These are phyloP conservation scores for Umimayanthus chanpuru DNA, from an alignment of 92 coral and sea anemone genomes.

Conservation along the genomic window DNA sequence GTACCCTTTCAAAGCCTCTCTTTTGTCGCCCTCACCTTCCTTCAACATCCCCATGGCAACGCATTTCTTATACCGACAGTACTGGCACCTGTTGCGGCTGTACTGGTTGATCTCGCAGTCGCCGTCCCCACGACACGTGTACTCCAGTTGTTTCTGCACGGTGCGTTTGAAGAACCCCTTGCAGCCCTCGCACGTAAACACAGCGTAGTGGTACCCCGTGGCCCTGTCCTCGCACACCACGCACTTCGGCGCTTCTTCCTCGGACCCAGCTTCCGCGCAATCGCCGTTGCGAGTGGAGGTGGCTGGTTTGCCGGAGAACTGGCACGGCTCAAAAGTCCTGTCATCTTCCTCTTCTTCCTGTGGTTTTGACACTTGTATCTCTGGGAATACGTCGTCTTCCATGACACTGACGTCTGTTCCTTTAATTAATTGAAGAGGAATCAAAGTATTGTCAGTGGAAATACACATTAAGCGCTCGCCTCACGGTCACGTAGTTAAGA, in stretches of 20 bases:
- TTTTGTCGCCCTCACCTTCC: constrained; percentile 67
- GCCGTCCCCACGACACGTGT: constrained; percentile 80
- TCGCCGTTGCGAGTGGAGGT: constrained; percentile 38
- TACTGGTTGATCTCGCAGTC: constrained; percentile 89
- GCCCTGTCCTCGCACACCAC: constrained; percentile 96
- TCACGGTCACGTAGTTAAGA: no score
- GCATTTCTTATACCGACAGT: constrained; percentile 94
- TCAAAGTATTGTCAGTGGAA: background rate
- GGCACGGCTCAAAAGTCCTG: constrained; percentile 44
- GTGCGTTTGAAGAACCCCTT: constrained; percentile 98
- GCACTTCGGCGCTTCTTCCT: constrained; percentile 55
- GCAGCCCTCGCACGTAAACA: constrained; percentile 98
- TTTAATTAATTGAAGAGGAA: constrained; percentile 5
- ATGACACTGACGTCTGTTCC: background rate
- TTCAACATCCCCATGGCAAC: constrained; percentile 82
- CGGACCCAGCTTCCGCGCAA: constrained; percentile 29
- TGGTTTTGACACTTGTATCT: constrained; percentile 3
- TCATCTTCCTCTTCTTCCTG: constrained; percentile 34
- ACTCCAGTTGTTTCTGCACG: constrained; percentile 90
- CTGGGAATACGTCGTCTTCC: constrained; percentile 62
- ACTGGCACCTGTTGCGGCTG: constrained; percentile 91
- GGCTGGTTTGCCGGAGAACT: constrained; percentile 47
- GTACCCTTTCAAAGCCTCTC: no score
- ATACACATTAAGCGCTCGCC: no score
- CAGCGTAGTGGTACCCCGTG: constrained; percentile 97